These are phyloP conservation scores for Leptinotarsa tumamoca DNA, from an alignment of 2,888 invertebrate species.

Conservation along the genomic window DNA sequence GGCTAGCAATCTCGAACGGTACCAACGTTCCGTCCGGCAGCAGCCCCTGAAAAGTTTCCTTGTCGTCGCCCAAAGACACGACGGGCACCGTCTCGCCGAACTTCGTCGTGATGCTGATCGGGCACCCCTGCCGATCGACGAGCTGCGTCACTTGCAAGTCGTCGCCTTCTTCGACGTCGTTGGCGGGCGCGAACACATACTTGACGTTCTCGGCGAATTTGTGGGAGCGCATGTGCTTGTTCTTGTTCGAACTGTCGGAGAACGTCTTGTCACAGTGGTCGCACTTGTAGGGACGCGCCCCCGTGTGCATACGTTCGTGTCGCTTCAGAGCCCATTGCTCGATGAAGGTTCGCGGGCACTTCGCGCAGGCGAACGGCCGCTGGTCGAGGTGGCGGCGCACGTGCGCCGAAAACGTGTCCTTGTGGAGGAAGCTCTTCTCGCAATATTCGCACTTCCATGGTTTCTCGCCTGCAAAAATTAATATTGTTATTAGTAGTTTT, in stretches of 20 bases:
- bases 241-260: conserved; percentile 81
- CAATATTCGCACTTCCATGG: conserved; percentile 74
- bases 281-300: conserved; percentile 79
- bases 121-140: conserved; percentile 77
- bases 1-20: conserved; percentile 57
- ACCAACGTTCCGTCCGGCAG: conserved; percentile 66
- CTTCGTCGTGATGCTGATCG: conserved; percentile 76
- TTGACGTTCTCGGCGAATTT: neutral
- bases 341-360: conserved; percentile 72
- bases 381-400: conserved; percentile 76
- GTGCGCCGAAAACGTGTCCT: conserved; percentile 75
- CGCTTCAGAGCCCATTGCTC: conserved; percentile 76
- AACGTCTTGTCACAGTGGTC: conserved; percentile 79
- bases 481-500: too few relatives aligned
- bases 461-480: conserved; percentile 61
- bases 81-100: conserved; percentile 77
- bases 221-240: conserved; percentile 72
- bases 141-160: conserved; percentile 67
- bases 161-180: neutral
- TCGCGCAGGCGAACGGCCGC: conserved; percentile 73
- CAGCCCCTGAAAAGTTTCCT: conserved; percentile 66
- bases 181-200: neutral
- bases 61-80: conserved; percentile 69
- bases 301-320: conserved; percentile 75
- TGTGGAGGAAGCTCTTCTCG: conserved; percentile 71